Conservation (phyloP, 1,140 invertebrate genomes). For the Brachionus asplanchnoidis region DNA sequence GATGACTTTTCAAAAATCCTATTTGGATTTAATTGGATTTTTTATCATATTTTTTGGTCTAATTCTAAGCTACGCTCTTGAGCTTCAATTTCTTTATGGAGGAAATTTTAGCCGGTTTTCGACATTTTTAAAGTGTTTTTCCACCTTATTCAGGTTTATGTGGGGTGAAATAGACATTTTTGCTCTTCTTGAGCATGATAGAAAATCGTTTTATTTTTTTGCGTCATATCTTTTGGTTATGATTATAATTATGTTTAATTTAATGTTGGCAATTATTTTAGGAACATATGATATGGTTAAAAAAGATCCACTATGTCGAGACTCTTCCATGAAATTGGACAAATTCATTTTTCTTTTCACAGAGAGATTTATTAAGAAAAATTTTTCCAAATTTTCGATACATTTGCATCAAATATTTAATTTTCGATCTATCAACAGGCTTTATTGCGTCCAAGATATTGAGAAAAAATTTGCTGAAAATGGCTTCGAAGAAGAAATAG, state of each 20-base stretch:
- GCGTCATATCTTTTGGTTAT: background rate
- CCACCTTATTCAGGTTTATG: background rate
- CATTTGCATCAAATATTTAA: background rate
- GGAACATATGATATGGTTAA: slow-evolving; percentile 28
- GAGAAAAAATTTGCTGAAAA: background rate
- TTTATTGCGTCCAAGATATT: slow-evolving; percentile 32
- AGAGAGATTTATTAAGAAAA: background rate
- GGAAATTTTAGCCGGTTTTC: background rate
- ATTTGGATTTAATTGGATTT: slow-evolving; percentile 21
- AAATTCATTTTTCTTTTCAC: background rate
- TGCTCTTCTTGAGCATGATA: slow-evolving; percentile 3
- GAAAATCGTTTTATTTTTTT: slow-evolving; percentile 20
- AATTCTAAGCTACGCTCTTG: slow-evolving; percentile 11
- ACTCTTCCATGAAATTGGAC: background rate
- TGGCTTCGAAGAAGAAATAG: slow-evolving; percentile 1
- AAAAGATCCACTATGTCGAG: background rate
- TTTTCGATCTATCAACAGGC: background rate
- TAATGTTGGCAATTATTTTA: slow-evolving; percentile 30
- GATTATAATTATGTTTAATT: slow-evolving; percentile 28
- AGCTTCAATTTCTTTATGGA: slow-evolving; percentile 17
- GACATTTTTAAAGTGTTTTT: slow-evolving; percentile 22
- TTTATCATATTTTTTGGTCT: slow-evolving; percentile 12
- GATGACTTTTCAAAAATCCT: slow-evolving; percentile 22
- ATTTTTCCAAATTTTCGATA: background rate
- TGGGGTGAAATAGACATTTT: slow-evolving; percentile 23